These are phyloP conservation scores for Achatina immaculata DNA, from an alignment of 1,140 invertebrate genomes.

Conservation along the genomic window DNA sequence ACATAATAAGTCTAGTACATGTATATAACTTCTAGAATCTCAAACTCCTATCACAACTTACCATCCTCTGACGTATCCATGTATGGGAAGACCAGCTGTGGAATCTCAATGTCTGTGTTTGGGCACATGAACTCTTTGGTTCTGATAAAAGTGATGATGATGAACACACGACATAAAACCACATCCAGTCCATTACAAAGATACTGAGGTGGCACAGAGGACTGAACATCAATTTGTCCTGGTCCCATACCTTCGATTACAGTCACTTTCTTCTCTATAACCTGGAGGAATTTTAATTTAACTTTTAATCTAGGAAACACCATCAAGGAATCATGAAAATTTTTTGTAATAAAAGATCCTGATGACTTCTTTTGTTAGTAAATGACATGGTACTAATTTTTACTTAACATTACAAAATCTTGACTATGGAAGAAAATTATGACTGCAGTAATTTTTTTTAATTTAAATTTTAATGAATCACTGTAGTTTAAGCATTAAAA, in stretches of 20 bases:
- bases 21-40: too few relatives aligned
- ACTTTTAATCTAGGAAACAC: not conserved
- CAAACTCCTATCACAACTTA: not conserved
- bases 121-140: constrained; percentile 18
- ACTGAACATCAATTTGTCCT: constrained; percentile 21
- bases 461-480: too few relatives aligned
- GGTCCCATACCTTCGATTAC: constrained; percentile 37
- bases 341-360: constrained; percentile 9
- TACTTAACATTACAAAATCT: too few relatives aligned
- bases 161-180: not conserved
- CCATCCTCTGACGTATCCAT: not conserved
- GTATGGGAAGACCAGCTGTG: constrained; percentile 38
- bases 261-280: constrained; percentile 31
- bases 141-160: not conserved
- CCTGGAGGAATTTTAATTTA: constrained; percentile 22
- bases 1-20: too few relatives aligned
- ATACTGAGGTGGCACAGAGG: constrained; percentile 34
- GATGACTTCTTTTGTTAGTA: too few relatives aligned
- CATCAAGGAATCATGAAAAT: not conserved
- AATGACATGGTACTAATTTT: too few relatives aligned
- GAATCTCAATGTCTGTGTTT: constrained; percentile 25
- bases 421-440: too few relatives aligned
- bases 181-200: constrained; percentile 21
- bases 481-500: too few relatives aligned
- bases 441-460: too few relatives aligned